phyloP scores from a whole-genome alignment of 2,113 vertebrate species.

The Xiphophorus maculatus region DNA sequence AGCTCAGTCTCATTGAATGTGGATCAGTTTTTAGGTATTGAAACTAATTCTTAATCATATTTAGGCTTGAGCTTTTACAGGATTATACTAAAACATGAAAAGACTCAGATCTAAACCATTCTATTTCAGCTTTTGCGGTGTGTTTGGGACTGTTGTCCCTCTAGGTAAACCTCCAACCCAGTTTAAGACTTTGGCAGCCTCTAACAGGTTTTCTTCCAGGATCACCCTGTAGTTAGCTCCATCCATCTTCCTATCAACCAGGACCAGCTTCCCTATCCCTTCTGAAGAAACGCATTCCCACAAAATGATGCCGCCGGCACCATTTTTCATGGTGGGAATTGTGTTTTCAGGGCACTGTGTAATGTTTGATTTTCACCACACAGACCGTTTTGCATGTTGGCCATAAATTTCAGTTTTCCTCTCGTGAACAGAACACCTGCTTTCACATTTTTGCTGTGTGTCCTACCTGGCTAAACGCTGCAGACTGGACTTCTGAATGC shows the following conservation, averaged over 20 bases:
- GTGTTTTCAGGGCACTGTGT: not conserved
- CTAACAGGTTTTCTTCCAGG: not conserved
- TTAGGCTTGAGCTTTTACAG: no score
- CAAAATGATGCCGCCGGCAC: not conserved
- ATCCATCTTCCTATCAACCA: not conserved
- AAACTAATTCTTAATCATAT: no score
- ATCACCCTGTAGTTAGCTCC: not conserved
- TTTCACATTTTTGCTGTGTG: no score
- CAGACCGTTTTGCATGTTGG: conserved; percentile 2
- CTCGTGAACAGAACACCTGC: no score
- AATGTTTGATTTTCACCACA: not conserved
- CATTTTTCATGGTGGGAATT: not conserved
- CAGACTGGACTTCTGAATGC: no score
- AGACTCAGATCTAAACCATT: not conserved
- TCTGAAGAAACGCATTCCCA: not conserved
- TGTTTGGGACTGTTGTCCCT: not conserved
- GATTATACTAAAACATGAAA: no score
- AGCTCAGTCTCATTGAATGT: no score
- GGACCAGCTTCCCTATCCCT: not conserved
- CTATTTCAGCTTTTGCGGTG: not conserved
- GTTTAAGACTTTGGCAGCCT: not conserved
- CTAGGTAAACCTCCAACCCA: not conserved
- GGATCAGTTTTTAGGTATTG: no score
- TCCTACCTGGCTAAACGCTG: no score
- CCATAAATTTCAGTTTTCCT: not conserved